Conservation (phyloP, 2,797 vertebrate genomes). For the Crocidura indochinensis region DNA sequence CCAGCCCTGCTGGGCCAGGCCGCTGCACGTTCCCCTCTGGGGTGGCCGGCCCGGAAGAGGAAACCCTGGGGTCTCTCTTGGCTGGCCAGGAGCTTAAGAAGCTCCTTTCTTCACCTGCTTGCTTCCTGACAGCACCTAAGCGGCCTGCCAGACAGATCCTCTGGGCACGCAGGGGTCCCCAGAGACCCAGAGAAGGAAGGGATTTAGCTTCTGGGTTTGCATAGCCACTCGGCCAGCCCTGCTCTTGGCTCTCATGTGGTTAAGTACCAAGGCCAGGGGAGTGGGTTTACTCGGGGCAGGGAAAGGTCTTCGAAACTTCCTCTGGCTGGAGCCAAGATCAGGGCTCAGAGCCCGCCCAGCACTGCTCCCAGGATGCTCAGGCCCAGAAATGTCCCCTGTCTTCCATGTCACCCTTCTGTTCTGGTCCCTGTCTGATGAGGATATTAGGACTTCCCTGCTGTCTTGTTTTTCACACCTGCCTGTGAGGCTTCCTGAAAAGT, state of each 20-base stretch:
- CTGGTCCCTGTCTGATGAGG: not conserved
- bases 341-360: not conserved
- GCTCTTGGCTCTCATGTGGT: not conserved
- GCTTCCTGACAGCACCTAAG: not conserved
- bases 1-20: constrained; percentile 59
- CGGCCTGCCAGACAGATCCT: no score
- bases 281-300: not conserved
- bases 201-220: not conserved
- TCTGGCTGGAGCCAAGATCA: not conserved
- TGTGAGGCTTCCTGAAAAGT: no score
- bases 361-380: not conserved
- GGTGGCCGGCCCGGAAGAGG: not conserved
- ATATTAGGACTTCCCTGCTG: not conserved
- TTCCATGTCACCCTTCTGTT: not conserved
- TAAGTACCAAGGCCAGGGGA: not conserved
- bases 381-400: not conserved
- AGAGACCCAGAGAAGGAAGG: not conserved
- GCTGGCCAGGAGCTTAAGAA: not conserved
- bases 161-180: not conserved
- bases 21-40: not conserved
- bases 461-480: not conserved
- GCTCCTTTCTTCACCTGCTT: not conserved
- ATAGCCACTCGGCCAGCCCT: not conserved
- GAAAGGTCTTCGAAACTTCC: not conserved
- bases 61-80: not conserved